Evolutionary conservation across 1,140 invertebrate genomes (phyloP).

Genomic region (Magallana gigas): DNA sequence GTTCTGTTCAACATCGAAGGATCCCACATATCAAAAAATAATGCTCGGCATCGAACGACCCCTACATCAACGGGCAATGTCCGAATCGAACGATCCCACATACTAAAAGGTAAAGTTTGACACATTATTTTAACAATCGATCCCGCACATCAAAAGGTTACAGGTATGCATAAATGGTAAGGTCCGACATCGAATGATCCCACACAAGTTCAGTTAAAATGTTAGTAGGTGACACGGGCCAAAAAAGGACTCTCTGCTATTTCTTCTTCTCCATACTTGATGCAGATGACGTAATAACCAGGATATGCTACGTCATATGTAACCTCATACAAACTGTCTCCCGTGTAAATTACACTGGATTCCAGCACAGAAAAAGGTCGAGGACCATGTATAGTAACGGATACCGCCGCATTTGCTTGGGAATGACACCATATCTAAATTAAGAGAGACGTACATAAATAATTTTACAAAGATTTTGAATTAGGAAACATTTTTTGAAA

Average conservation of each 20-base stretch:
- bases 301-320: slow-evolving; percentile 70
- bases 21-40: background rate
- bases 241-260: slow-evolving; percentile 71
- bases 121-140: background rate
- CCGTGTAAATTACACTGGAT: slow-evolving; percentile 67
- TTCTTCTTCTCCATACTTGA: slow-evolving; percentile 70
- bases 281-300: slow-evolving; percentile 72
- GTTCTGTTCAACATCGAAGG: no score
- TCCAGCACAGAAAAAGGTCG: slow-evolving; percentile 64
- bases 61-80: background rate
- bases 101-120: background rate
- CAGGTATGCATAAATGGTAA: background rate
- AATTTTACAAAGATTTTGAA: no score
- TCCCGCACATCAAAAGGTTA: background rate
- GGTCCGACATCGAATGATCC: background rate
- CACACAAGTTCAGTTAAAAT: background rate
- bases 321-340: slow-evolving; percentile 72
- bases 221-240: slow-evolving; percentile 48
- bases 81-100: background rate
- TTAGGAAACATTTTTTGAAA: no score
- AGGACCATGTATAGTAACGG: slow-evolving; percentile 70
- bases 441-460: no score
- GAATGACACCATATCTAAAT: slow-evolving; percentile 63
- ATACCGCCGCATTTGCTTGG: slow-evolving; percentile 65
- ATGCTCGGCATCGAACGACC: background rate